Percentiles rank a stretch among this genome's conserved stretches.
Evolutionary conservation across 1,140 invertebrate species (phyloP).

Genomic region (Papilio dardanus): DNA sequence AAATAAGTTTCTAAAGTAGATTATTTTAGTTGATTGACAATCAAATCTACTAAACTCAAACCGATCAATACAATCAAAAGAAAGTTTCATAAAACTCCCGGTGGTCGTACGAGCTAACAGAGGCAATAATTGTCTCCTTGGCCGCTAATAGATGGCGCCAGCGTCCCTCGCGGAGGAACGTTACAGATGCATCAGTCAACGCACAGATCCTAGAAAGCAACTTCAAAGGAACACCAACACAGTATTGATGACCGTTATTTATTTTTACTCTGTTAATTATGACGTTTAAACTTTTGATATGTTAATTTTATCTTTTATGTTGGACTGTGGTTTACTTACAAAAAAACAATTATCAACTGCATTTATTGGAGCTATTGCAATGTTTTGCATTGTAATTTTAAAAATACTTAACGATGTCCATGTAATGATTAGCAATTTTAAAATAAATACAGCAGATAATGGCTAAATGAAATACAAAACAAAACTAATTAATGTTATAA

Average conservation of each 20-base stretch:
- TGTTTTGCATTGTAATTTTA: neutral
- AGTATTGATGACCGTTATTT: slow-evolving; percentile 1
- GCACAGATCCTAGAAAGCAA: slow-evolving; percentile 11
- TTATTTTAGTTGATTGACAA: too few relatives aligned
- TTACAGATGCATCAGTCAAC: neutral
- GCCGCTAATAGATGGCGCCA: slow-evolving; percentile 1
- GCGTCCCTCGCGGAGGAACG: neutral
- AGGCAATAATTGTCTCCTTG: neutral
- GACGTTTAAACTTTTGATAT: slow-evolving; percentile 11
- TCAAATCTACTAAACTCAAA: too few relatives aligned
- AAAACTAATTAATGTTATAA: slow-evolving; percentile 20
- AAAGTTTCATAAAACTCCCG: neutral
- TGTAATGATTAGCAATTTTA: neutral
- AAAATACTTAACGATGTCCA: neutral
- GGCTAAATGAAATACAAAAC: neutral
- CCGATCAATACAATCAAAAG: neutral
- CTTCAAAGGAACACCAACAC: neutral
- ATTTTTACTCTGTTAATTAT: slow-evolving; percentile 21
- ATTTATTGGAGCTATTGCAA: neutral
- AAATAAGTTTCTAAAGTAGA: too few relatives aligned
- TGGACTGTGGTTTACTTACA: neutral
- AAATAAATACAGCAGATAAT: too few relatives aligned
- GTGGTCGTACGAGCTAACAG: neutral
- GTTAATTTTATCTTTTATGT: neutral
- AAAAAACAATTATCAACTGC: neutral